Percentiles rank a stretch among this genome's conserved stretches.
These are phyloP conservation scores for Dreissena rostriformis DNA, from an alignment of 1,140 invertebrate genomes.

Conservation along the genomic window DNA sequence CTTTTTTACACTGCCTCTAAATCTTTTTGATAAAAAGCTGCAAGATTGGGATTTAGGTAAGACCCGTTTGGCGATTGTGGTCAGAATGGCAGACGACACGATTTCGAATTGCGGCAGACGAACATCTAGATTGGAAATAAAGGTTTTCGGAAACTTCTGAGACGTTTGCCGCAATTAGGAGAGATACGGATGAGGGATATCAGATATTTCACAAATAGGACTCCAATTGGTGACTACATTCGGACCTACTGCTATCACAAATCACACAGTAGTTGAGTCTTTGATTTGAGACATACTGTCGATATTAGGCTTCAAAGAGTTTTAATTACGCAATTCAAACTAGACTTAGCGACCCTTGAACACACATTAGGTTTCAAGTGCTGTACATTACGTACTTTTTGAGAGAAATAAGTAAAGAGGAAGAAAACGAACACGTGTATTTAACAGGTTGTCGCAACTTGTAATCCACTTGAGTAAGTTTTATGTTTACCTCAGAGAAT, in stretches of 20 bases:
- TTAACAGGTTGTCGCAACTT: slow-evolving; percentile 48
- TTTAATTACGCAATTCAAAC: slow-evolving; percentile 5
- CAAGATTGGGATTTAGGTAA: slow-evolving; percentile 35
- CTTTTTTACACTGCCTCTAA: slow-evolving; percentile 55
- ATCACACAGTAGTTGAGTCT: slow-evolving; percentile 31
- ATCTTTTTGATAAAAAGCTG: slow-evolving; percentile 45
- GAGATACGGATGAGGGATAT: slow-evolving; percentile 42
- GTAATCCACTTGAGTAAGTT: too few relatives aligned
- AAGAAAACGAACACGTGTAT: slow-evolving; percentile 6
- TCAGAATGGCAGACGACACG: slow-evolving; percentile 43
- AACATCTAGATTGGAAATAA: slow-evolving; percentile 44
- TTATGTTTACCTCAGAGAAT: too few relatives aligned
- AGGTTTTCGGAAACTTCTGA: slow-evolving; percentile 52
- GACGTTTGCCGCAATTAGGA: slow-evolving; percentile 43
- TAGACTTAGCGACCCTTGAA: slow-evolving; percentile 36
- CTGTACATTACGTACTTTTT: slow-evolving; percentile 26
- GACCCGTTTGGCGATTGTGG: slow-evolving; percentile 40
- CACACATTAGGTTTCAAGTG: slow-evolving; percentile 43
- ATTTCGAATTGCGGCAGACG: slow-evolving; percentile 49
- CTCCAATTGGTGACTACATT: slow-evolving; percentile 30
- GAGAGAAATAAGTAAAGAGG: neutral
- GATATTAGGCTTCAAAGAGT: slow-evolving; percentile 49
- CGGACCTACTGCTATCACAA: slow-evolving; percentile 27
- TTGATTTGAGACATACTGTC: slow-evolving; percentile 35
- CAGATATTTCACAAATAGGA: slow-evolving; percentile 56